Conservation (phyloP, 92 coral and sea anemone species). For the Phymanthus crucifer region DNA sequence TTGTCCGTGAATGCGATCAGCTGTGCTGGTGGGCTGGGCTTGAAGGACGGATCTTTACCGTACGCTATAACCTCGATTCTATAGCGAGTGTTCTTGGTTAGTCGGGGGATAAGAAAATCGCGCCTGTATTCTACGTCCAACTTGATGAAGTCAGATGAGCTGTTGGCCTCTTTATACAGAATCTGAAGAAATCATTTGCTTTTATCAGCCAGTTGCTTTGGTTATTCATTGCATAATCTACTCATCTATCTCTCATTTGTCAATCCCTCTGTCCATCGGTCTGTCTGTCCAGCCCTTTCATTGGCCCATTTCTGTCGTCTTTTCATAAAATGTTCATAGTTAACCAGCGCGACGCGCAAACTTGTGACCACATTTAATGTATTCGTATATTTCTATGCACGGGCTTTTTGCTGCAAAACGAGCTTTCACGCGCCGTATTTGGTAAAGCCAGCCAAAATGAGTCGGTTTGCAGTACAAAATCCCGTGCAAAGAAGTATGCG, state of each 20-base stretch:
- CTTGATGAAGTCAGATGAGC: constrained; percentile 16
- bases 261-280: too few relatives aligned
- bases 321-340: too few relatives aligned
- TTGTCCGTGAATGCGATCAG: constrained; percentile 55
- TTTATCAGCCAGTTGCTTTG: too few relatives aligned
- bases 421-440: too few relatives aligned
- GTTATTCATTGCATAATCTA: not conserved
- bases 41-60: constrained; percentile 40
- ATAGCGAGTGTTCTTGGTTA: constrained; percentile 47
- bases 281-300: too few relatives aligned
- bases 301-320: too few relatives aligned
- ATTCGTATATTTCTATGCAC: not conserved
- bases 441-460: too few relatives aligned
- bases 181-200: constrained; percentile 35
- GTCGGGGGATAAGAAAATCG: constrained; percentile 55
- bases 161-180: constrained; percentile 44
- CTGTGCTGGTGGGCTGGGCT: constrained; percentile 55
- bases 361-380: too few relatives aligned
- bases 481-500: too few relatives aligned
- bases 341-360: too few relatives aligned
- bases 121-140: constrained; percentile 43
- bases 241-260: not conserved
- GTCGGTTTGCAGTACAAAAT: too few relatives aligned
- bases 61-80: constrained; percentile 50
- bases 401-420: not conserved